Conservation (phyloP, 2,888 invertebrate species). For the Cephus pulcher region DNA sequence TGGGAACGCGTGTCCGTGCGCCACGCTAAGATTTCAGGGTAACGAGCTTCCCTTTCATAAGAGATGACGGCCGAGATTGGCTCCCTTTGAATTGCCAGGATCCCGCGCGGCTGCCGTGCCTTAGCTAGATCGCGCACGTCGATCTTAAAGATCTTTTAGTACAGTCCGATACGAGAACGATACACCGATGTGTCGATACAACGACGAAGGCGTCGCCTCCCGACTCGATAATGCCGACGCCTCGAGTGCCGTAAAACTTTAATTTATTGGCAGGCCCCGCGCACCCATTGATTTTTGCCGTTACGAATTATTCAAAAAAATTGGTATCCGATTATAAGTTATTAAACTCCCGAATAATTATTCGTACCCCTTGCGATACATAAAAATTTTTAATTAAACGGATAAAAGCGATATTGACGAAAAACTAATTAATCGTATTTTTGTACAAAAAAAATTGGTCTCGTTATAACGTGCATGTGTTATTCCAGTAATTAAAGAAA, state of each 20-base stretch:
- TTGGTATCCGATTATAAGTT: neutral
- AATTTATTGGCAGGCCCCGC: neutral
- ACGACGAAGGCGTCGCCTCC: neutral
- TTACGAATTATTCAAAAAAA: neutral
- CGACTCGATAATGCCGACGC: neutral
- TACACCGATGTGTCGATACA: neutral
- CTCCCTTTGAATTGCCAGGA: neutral
- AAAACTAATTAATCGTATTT: neutral
- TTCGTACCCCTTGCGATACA: neutral
- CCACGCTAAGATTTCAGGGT: neutral
- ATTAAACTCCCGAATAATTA: neutral
- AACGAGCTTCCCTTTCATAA: neutral
- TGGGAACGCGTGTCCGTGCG: neutral
- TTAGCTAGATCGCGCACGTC: neutral
- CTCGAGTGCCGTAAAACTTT: neutral
- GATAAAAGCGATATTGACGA: too few relatives aligned
- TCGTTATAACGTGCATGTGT: neutral
- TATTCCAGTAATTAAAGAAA: neutral
- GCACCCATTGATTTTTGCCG: neutral
- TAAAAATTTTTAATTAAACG: too few relatives aligned
- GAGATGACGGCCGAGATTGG: neutral
- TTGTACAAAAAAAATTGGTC: neutral
- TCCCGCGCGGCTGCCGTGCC: neutral
- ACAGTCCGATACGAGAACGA: neutral
- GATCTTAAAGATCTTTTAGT: neutral